These are phyloP conservation scores for Ecliptopera silaceata DNA, from an alignment of 2,888 invertebrate genomes.

Conservation along the genomic window DNA sequence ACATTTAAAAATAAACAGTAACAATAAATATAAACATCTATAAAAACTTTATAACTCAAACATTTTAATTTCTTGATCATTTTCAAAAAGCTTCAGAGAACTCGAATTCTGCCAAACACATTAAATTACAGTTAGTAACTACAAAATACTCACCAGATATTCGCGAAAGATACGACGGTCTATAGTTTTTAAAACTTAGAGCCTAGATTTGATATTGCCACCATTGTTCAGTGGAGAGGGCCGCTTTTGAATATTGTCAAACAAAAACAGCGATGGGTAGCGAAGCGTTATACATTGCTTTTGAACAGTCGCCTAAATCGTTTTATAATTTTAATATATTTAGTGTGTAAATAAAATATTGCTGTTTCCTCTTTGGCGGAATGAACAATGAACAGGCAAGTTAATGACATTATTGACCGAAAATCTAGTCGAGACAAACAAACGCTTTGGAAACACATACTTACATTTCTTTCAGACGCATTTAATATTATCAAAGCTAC, in stretches of 20 bases:
- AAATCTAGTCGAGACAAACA: conserved; percentile 3
- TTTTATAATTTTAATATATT: too few species aligned
- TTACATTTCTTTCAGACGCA: neutral
- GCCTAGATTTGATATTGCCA: neutral
- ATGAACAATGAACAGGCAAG: neutral
- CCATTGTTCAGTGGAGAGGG: neutral
- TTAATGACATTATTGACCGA: neutral
- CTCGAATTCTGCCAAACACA: neutral
- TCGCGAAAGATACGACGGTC: neutral
- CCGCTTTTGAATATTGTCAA: neutral
- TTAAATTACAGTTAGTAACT: neutral
- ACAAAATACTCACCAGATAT: neutral
- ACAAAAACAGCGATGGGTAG: neutral
- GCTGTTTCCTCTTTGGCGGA: neutral
- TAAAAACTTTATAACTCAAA: conserved; percentile 28
- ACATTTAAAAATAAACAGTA: conserved; percentile 42
- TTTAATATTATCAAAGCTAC: neutral
- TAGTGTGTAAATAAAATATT: neutral
- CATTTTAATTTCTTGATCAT: neutral
- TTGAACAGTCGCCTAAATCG: too few species aligned
- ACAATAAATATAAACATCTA: conserved; percentile 36
- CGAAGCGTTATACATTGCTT: too few species aligned
- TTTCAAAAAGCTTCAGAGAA: neutral
- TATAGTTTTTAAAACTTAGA: conserved; percentile 2
- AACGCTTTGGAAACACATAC: neutral